Conservation (phyloP, 1,140 invertebrate genomes). For the Parapsyche elsis region DNA sequence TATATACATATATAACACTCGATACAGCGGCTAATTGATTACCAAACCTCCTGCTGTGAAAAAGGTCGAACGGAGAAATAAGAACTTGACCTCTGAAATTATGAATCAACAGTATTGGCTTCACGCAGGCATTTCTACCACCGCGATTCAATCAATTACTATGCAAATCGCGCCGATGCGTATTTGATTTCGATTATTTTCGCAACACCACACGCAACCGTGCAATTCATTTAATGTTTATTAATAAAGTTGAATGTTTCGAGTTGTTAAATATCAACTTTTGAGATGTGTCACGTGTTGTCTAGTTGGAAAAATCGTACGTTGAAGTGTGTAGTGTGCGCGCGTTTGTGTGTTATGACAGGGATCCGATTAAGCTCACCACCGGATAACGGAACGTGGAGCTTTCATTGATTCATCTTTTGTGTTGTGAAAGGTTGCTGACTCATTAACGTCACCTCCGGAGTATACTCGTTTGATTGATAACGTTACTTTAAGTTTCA, state of each 20-base stretch:
- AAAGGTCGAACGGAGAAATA: constrained; percentile 6
- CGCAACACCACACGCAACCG: not conserved
- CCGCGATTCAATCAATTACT: not conserved
- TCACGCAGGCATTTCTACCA: no score
- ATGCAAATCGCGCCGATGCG: no score
- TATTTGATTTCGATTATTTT: not conserved
- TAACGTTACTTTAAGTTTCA: not conserved
- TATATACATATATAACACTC: not conserved
- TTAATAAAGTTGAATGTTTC: no score
- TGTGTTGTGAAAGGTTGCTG: constrained; percentile 31
- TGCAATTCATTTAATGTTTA: no score
- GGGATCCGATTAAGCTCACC: constrained; percentile 27
- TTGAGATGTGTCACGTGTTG: no score
- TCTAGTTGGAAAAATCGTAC: not conserved
- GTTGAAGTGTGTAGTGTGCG: not conserved
- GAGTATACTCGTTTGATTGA: not conserved
- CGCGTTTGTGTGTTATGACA: constrained; percentile 11
- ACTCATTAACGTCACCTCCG: constrained; percentile 23
- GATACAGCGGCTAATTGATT: constrained; percentile 28
- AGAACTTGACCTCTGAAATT: constrained; percentile 5
- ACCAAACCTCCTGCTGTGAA: constrained; percentile 17
- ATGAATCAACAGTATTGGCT: constrained; percentile 6
- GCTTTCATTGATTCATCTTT: constrained; percentile 33
- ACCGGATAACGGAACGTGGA: constrained; percentile 12
- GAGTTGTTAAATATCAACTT: no score